Conservation (phyloP, 2,797 vertebrate genomes). For the Acanthurus lineatus region DNA sequence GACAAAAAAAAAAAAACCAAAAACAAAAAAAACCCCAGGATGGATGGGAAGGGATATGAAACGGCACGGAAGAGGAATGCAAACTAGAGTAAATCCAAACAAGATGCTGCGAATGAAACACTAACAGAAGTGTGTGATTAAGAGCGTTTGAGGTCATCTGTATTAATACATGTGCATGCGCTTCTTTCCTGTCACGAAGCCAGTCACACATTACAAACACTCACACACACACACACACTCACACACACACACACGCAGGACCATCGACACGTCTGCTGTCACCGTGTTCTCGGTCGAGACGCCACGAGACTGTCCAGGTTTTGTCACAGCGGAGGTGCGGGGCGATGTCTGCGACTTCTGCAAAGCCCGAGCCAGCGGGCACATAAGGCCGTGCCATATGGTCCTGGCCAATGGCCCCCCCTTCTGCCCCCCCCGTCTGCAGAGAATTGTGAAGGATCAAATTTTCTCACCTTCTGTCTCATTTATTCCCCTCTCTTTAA, state of each 20-base stretch:
- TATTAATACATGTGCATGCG: background rate
- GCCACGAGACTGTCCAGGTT: conserved; percentile 47
- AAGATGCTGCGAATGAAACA: conserved; percentile 6
- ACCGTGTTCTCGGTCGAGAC: conserved; percentile 17
- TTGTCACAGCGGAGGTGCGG: conserved; percentile 58
- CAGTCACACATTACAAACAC: too few species aligned
- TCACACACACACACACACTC: too few species aligned
- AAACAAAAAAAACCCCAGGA: background rate
- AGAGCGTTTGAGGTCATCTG: background rate
- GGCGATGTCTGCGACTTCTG: conserved; percentile 51
- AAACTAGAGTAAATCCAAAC: background rate
- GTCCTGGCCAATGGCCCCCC: conserved; percentile 50
- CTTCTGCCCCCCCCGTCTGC: conserved; percentile 53
- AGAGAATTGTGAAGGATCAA: conserved; percentile 63
- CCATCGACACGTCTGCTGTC: conserved; percentile 20
- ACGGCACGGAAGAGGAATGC: background rate
- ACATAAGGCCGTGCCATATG: conserved; percentile 80
- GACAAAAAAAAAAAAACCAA: background rate
- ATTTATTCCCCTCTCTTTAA: conserved; percentile 42
- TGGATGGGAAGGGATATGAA: background rate
- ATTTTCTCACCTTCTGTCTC: conserved; percentile 71
- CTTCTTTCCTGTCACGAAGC: conserved; percentile 5
- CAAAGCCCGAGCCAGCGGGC: conserved; percentile 64
- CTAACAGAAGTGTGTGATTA: background rate
- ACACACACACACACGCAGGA: background rate